Evolutionary conservation across 1,140 invertebrate genomes (phyloP), one percentile per base, ranked within the genome.

Genomic region (Spodoptera litura): DNA sequence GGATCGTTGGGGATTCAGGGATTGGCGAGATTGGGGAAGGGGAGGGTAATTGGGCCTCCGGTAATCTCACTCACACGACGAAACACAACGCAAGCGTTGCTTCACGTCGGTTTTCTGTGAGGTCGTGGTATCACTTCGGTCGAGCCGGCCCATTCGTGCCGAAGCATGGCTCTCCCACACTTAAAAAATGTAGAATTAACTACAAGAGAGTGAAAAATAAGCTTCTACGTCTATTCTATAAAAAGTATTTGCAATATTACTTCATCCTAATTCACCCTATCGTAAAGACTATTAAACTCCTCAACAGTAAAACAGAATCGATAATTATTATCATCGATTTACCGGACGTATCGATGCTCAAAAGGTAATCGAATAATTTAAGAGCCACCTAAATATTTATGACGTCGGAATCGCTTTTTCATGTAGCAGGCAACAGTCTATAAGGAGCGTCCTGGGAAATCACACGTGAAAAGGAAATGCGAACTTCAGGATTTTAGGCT

Each of bases 401-500:
- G 73, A 64, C 11, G 27, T 64, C n/a, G 59, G 73, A 62, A 75
- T 64, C 59, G 73, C 59, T 64, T 75, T 74, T 75, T 62, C 73
- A 59, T 64, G 27, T 53, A 64, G 25, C 11, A 75, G 27, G 49
- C 53, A 64, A 51, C 71, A 53, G 59, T 27, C 49, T 79, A 78
- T 75, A 61, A 61, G 78, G 52, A 73, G 79, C 79, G 83, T 75
- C 84, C 55, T 61, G 87, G 89, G 89, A 90, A 90, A 90, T 90
- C 88, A 89, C 81, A 85, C 81, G 81, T 82, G 84, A 89, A 84
- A 87, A 44, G 83, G 81, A 83, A 88, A 84, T 86, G 80, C 64
- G 64, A 83, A 78, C 52, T 59, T 74, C 52, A 78, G 78, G 74
- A 72, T 74, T 83, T 44, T 58, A 56, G 53, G 15, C 15, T 44